These are phyloP conservation scores for Scyliorhinus canicula DNA, from an alignment of 2,797 vertebrate genomes.

Conservation along the genomic window DNA sequence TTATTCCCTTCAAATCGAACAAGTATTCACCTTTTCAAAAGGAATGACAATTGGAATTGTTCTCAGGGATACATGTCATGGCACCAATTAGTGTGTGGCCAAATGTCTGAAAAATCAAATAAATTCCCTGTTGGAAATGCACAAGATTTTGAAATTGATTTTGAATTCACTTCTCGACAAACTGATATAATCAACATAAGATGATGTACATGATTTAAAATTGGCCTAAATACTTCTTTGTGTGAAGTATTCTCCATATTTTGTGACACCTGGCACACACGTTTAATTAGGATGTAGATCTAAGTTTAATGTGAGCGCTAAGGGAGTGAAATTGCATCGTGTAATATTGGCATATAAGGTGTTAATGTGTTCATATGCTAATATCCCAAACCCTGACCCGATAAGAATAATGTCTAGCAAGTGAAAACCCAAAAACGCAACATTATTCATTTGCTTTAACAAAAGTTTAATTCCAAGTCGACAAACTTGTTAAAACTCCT, in stretches of 20 bases:
- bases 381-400: neutral
- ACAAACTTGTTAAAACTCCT: neutral
- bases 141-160: conserved; percentile 3
- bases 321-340: neutral
- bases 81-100: neutral
- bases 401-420: neutral
- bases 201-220: neutral
- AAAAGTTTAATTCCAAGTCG: neutral
- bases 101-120: neutral
- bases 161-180: neutral
- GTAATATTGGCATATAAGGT: neutral
- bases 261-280: neutral
- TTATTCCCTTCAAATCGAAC: neutral
- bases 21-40: neutral
- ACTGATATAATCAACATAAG: neutral
- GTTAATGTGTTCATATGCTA: neutral
- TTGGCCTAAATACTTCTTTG: neutral
- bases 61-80: neutral
- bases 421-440: neutral
- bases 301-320: neutral
- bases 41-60: neutral
- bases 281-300: neutral
- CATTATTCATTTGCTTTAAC: neutral
- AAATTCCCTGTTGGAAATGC: neutral
- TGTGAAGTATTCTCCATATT: neutral